A percentile compares a stretch with the other conserved stretches of the same genome.
phyloP scores from a whole-genome alignment of 2,888 invertebrate species.

The Iphiclides podalirius region DNA sequence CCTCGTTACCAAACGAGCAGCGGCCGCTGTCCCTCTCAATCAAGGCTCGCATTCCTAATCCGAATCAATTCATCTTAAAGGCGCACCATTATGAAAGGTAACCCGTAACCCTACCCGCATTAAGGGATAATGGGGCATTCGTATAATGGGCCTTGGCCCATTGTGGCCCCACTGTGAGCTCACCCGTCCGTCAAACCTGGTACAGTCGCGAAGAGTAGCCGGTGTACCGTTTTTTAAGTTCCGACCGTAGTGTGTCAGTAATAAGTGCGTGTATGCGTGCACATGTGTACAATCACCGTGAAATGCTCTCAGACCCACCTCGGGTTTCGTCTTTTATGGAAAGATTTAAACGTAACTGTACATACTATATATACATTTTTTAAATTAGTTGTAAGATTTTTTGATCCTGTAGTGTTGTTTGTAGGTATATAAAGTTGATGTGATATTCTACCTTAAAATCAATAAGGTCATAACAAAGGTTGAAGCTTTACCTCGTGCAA shows the following conservation, averaged over 20 bases:
- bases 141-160: slow-evolving; percentile 43
- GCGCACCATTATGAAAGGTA: slow-evolving; percentile 50
- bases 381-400: too few species aligned
- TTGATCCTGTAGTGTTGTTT: too few species aligned
- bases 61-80: slow-evolving; percentile 59
- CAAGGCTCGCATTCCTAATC: slow-evolving; percentile 37
- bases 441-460: neutral
- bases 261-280: neutral
- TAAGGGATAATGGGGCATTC: slow-evolving; percentile 61
- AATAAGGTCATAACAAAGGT: neutral
- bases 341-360: slow-evolving; percentile 6
- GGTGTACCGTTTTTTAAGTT: too few species aligned
- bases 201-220: slow-evolving; percentile 6
- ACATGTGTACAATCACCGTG: slow-evolving; percentile 6
- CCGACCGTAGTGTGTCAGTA: neutral
- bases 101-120: slow-evolving; percentile 63
- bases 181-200: slow-evolving; percentile 52
- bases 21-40: slow-evolving; percentile 15
- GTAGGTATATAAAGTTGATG: too few species aligned
- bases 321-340: slow-evolving; percentile 36
- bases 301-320: slow-evolving; percentile 48
- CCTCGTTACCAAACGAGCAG: slow-evolving; percentile 23
- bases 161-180: slow-evolving; percentile 33
- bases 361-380: neutral
- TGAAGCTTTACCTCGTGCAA: too few species aligned